A percentile compares a stretch with the other conserved stretches of the same genome.
Conservation (phyloP, 2,113 vertebrate species). For the Antechinus flavipes region DNA sequence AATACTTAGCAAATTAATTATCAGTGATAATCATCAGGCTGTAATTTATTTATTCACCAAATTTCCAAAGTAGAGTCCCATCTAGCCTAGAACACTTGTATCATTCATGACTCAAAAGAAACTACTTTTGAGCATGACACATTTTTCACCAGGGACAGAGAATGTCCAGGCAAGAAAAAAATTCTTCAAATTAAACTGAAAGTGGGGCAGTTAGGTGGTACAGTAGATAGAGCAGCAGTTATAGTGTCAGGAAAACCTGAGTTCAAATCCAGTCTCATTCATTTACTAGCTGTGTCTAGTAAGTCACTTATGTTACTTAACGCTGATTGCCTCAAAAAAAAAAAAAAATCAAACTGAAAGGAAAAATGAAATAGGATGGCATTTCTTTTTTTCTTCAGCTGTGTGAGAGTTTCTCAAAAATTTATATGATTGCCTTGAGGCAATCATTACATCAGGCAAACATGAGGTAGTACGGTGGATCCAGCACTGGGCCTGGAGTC, state of each 20-base stretch:
- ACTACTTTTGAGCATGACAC: background rate
- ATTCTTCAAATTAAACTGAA: background rate
- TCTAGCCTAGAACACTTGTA: no score
- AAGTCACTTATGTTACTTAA: no score
- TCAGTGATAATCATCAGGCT: fast-evolving
- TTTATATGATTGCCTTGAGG: background rate
- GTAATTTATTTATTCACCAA: background rate
- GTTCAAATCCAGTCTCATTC: background rate
- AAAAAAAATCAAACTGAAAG: background rate
- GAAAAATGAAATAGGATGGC: background rate
- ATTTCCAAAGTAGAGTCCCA: background rate
- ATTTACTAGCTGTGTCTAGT: background rate
- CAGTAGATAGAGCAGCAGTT: background rate
- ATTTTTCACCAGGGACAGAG: background rate
- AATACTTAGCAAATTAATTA: background rate
- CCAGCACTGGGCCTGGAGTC: background rate
- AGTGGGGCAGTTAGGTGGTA: background rate
- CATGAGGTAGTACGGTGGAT: background rate
- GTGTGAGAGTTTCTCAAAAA: background rate
- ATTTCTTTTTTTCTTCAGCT: background rate
- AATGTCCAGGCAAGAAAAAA: background rate
- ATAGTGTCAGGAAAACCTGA: background rate
- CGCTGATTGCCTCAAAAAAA: background rate
- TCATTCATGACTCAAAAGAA: background rate
- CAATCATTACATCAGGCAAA: no score